Evolutionary conservation across 1,140 invertebrate genomes (phyloP).

Genomic region (Drosophila kanapiae): DNA sequence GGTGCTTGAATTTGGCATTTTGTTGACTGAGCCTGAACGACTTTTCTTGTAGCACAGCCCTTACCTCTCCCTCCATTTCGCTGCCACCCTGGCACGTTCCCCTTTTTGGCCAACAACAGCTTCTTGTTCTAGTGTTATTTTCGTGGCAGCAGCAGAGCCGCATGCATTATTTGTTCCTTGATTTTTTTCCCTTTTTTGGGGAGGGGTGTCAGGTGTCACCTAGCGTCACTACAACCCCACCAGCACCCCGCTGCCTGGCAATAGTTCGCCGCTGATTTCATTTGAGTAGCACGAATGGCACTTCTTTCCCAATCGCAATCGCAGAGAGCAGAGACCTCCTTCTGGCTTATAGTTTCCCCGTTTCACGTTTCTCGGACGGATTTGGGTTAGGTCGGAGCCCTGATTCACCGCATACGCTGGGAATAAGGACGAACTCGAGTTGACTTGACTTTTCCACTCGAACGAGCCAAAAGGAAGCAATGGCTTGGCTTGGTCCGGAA

Average conservation of each 20-base stretch:
- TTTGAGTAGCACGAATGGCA: constrained; percentile 48
- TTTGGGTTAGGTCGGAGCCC: constrained; percentile 36
- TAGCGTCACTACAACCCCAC: neutral
- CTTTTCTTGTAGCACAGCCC: constrained; percentile 68
- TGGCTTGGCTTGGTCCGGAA: constrained; percentile 20
- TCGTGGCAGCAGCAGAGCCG: constrained; percentile 33
- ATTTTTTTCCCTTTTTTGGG: neutral
- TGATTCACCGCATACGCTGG: constrained; percentile 58
- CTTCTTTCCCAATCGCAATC: constrained; percentile 20
- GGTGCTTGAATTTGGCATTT: constrained; percentile 81
- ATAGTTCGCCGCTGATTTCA: constrained; percentile 48
- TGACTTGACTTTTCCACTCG: constrained; percentile 75
- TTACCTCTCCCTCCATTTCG: neutral
- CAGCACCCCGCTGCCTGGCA: neutral
- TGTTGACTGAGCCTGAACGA: constrained; percentile 78
- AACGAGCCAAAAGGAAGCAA: constrained; percentile 16
- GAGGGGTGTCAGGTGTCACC: constrained; percentile 17
- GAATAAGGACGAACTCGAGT: constrained; percentile 42
- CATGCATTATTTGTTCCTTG: constrained; percentile 75
- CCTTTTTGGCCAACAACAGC: neutral
- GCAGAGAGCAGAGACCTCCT: neutral
- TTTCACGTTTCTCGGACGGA: constrained; percentile 29
- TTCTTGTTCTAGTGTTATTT: constrained; percentile 19
- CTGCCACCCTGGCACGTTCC: neutral
- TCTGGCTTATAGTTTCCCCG: constrained; percentile 31